phyloP scores from a whole-genome alignment of 1,140 invertebrate genomes.

The Heliothis virescens region DNA sequence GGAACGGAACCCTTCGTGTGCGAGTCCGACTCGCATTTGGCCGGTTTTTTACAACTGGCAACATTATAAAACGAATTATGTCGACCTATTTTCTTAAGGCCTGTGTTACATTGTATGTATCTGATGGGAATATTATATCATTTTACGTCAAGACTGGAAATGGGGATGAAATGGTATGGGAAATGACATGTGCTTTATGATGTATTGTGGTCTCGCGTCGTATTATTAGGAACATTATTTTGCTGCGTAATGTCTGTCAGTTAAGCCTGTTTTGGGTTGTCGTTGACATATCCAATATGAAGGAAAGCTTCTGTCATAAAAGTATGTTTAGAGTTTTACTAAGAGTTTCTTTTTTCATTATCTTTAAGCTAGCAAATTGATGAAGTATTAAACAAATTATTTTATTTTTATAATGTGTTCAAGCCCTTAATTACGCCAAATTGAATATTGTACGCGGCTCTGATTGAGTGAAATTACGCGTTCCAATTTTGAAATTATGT shows the following conservation, averaged over 20 bases:
- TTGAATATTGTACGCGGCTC: slow-evolving; percentile 28
- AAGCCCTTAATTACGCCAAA: slow-evolving; percentile 21
- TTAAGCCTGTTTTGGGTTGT: slow-evolving; percentile 1
- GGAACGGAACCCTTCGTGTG: no score
- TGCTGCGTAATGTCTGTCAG: neutral
- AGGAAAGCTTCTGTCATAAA: no score
- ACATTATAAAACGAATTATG: slow-evolving; percentile 35
- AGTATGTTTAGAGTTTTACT: no score
- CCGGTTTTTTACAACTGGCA: slow-evolving; percentile 15
- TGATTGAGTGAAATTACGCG: slow-evolving; percentile 46
- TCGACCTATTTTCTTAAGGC: slow-evolving; percentile 29
- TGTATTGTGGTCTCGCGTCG: neutral
- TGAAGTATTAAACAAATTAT: neutral
- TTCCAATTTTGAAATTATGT: slow-evolving; percentile 42
- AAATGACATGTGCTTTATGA: slow-evolving; percentile 36
- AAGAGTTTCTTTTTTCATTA: no score
- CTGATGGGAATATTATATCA: slow-evolving; percentile 36
- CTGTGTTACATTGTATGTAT: slow-evolving; percentile 22
- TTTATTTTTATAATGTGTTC: neutral
- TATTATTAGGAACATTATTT: slow-evolving; percentile 16
- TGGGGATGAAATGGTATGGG: slow-evolving; percentile 26
- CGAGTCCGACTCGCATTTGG: no score
- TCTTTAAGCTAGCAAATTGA: no score
- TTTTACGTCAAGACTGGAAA: slow-evolving; percentile 22
- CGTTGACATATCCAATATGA: neutral